Percentiles rank a stretch among this genome's conserved stretches.
These are phyloP conservation scores for Tenthredo mesomela DNA, from an alignment of 2,888 invertebrate genomes.

Conservation along the genomic window DNA sequence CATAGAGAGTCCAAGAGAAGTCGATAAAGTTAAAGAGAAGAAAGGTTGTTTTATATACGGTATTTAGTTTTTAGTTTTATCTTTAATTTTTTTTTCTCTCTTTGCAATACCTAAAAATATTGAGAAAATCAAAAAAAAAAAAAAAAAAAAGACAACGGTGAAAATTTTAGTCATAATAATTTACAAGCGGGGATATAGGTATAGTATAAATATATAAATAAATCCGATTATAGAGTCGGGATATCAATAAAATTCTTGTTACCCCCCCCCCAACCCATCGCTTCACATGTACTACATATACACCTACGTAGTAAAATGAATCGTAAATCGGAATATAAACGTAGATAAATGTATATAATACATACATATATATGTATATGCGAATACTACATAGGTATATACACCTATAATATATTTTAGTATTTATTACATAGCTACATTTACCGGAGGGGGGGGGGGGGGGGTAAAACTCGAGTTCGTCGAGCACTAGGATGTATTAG, in stretches of 20 bases:
- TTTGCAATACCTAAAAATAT: background rate
- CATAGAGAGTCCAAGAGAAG: too few relatives aligned
- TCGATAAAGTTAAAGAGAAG: slow-evolving; percentile 35
- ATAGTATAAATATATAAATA: background rate
- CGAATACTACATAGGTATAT: background rate
- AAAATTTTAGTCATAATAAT: background rate
- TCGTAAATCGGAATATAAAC: background rate
- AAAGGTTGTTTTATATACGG: background rate
- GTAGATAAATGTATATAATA: background rate
- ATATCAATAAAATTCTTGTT: slow-evolving; percentile 1
- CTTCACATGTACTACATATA: background rate
- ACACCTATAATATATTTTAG: background rate
- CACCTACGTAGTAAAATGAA: background rate
- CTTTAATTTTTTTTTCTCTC: background rate
- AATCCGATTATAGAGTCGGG: background rate
- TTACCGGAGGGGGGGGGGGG: background rate
- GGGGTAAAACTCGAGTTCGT: background rate
- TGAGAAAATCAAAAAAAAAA: background rate
- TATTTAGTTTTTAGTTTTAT: background rate
- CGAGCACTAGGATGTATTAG: slow-evolving; percentile 20
- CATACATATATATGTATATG: background rate
- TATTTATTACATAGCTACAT: background rate
- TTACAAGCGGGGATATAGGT: background rate
- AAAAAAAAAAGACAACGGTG: background rate
- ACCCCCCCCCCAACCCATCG: background rate